Evolutionary conservation across 2,797 vertebrate genomes (phyloP).

Genomic region (Delichon dasypus): DNA sequence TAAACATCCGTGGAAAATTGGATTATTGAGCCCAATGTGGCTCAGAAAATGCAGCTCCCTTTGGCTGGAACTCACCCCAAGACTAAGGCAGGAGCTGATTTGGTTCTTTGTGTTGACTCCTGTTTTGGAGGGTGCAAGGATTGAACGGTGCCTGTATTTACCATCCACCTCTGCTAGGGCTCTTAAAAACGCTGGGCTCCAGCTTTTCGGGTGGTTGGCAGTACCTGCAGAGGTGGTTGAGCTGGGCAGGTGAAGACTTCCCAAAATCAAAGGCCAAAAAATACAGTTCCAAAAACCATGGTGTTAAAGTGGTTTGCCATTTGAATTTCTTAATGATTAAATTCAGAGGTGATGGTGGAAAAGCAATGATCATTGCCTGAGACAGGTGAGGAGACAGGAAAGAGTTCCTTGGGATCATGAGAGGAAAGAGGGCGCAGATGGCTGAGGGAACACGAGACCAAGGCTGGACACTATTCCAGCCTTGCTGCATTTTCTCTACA

Average conservation of each 20-base stretch:
- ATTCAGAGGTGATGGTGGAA: neutral
- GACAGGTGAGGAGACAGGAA: neutral
- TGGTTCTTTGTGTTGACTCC: neutral
- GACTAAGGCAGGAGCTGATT: neutral
- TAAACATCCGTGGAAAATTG: neutral
- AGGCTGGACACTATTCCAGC: neutral
- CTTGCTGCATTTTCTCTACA: neutral
- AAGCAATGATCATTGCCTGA: neutral
- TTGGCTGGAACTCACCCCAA: neutral
- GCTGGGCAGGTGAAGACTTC: neutral
- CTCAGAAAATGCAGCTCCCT: neutral
- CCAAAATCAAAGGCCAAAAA: neutral
- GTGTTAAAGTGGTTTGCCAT: neutral
- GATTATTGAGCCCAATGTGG: neutral
- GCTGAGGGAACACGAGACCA: neutral
- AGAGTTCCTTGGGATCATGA: neutral
- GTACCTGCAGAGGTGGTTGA: neutral
- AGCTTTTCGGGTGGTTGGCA: neutral
- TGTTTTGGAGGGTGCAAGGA: neutral
- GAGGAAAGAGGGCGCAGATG: neutral
- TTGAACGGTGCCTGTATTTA: neutral
- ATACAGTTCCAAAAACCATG: neutral
- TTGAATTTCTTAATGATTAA: neutral
- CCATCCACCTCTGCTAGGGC: neutral
- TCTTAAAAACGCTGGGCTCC: neutral